These are phyloP conservation scores for Diaphora mendica DNA, from an alignment of 2,888 invertebrate species.

Conservation along the genomic window DNA sequence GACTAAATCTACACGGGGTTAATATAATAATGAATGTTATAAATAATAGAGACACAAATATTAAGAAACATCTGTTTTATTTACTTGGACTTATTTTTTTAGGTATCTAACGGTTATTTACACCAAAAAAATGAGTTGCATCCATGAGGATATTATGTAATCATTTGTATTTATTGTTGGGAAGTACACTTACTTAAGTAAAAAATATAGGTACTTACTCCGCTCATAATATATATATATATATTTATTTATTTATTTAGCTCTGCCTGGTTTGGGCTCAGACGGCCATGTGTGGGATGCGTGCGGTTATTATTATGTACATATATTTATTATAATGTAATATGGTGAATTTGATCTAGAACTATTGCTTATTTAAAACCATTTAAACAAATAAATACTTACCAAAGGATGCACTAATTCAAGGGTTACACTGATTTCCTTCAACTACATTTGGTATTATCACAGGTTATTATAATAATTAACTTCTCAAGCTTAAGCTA, in stretches of 20 bases:
- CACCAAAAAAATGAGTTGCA: no score
- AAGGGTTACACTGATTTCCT: background rate
- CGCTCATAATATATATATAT: background rate
- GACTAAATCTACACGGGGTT: background rate
- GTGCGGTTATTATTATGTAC: no score
- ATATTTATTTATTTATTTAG: background rate
- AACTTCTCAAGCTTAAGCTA: slow-evolving; percentile 23
- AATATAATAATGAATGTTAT: background rate
- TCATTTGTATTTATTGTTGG: no score
- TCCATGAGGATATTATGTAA: no score
- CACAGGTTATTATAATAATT: slow-evolving; percentile 29
- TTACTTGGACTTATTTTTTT: no score
- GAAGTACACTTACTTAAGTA: no score
- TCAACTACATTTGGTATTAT: background rate
- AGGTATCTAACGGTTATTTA: no score
- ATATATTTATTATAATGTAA: background rate
- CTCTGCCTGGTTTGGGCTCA: background rate
- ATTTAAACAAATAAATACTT: slow-evolving; percentile 1
- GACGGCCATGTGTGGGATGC: background rate
- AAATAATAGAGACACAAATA: background rate
- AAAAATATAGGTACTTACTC: background rate
- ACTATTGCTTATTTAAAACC: background rate
- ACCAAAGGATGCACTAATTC: slow-evolving; percentile 6
- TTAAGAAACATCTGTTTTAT: no score
- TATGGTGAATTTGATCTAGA: background rate